Conservation (phyloP, 2,888 invertebrate species). For the Nemoura dubitans region DNA sequence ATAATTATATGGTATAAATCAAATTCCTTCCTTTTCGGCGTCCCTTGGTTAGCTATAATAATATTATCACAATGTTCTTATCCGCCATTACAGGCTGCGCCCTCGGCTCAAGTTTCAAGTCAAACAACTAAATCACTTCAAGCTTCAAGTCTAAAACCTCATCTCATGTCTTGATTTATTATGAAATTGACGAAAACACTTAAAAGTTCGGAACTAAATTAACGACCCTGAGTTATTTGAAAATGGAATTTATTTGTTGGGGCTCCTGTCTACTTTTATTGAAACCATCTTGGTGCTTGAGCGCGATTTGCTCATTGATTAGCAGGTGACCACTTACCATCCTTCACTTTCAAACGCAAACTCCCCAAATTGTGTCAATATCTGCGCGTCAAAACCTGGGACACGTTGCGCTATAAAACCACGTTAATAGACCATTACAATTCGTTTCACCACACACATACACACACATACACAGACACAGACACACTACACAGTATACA, state of each 20-base stretch:
- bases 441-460: too few species aligned
- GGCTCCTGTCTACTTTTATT: neutral
- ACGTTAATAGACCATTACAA: too few species aligned
- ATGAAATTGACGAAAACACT: neutral
- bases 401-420: too few species aligned
- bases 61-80: slow-evolving; percentile 7
- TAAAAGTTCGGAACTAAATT: neutral
- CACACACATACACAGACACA: too few species aligned
- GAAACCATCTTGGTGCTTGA: neutral
- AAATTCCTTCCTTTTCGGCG: slow-evolving; percentile 9
- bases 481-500: too few species aligned
- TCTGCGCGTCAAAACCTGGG: too few species aligned
- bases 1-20: slow-evolving; percentile 7
- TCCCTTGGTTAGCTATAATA: neutral
- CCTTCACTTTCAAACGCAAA: too few species aligned
- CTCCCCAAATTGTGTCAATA: neutral
- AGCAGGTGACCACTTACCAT: neutral
- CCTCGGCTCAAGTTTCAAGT: neutral
- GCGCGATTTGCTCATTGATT: neutral
- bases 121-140: slow-evolving; percentile 12
- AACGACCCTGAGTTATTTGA: neutral
- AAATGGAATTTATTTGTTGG: neutral
- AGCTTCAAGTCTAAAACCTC: neutral
- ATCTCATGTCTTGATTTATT: neutral
- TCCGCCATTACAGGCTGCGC: neutral